These are phyloP conservation scores for Meloe dianella DNA, from an alignment of 2,888 invertebrate species.

Conservation along the genomic window DNA sequence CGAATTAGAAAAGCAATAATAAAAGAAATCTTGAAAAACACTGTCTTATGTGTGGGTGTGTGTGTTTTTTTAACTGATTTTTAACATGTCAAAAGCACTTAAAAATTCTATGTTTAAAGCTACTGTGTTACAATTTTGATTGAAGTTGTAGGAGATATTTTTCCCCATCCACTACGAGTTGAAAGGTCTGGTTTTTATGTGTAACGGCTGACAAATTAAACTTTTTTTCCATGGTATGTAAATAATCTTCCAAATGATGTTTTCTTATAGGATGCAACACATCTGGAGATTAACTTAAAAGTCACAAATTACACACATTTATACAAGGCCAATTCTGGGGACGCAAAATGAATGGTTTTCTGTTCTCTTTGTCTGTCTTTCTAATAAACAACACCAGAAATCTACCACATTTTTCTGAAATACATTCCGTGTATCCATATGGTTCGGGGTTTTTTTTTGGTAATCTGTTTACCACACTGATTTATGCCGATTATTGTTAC, in stretches of 20 bases:
- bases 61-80: background rate
- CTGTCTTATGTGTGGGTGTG: background rate
- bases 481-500: background rate
- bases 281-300: conserved; percentile 25
- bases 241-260: conserved; percentile 21
- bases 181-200: conserved; percentile 7
- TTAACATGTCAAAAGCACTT: background rate
- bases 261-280: conserved; percentile 17
- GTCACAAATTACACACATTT: conserved; percentile 19
- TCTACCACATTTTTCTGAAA: background rate
- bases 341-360: conserved; percentile 21
- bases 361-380: conserved; percentile 14
- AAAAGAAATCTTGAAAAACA: background rate
- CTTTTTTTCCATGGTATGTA: conserved; percentile 9
- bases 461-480: background rate
- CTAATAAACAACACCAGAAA: background rate
- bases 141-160: background rate
- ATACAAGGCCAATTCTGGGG: conserved; percentile 22
- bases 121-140: conserved; percentile 1
- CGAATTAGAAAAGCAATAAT: background rate
- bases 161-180: background rate
- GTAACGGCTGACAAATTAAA: conserved; percentile 31
- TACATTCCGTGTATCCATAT: conserved; percentile 6
- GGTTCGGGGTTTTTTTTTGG: background rate
- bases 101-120: background rate